Conservation (phyloP, 2,888 invertebrate species). For the Chymomyza procnemis region DNA sequence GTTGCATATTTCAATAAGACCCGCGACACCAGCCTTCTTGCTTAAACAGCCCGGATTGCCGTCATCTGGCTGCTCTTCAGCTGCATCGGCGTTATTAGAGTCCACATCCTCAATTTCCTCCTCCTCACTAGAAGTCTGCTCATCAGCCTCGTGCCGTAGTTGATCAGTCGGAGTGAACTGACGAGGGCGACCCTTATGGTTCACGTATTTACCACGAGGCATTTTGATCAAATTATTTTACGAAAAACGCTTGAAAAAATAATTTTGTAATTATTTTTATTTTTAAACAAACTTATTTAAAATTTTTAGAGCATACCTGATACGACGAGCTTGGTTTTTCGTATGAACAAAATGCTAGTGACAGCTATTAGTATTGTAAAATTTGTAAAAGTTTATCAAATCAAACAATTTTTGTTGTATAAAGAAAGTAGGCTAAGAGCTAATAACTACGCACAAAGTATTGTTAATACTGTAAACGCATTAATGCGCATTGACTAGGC, state of each 20-base stretch:
- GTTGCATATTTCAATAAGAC: constrained; percentile 41
- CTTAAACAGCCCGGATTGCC: not conserved
- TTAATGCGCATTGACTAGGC: no score
- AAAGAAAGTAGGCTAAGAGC: no score
- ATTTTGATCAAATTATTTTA: constrained; percentile 28
- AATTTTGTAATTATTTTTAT: not conserved
- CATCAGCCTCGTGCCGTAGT: constrained; percentile 23
- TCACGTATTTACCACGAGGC: constrained; percentile 40
- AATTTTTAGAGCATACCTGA: no score
- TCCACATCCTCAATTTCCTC: not conserved
- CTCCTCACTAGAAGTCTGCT: no score
- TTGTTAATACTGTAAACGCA: no score
- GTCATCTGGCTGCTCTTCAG: no score
- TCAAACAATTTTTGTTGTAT: no score
- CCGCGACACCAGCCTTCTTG: constrained; percentile 22
- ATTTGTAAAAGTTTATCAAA: no score
- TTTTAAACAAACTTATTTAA: not conserved
- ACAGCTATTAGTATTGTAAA: no score
- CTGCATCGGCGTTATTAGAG: not conserved
- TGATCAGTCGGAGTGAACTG: constrained; percentile 45
- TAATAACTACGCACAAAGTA: no score
- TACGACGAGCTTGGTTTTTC: no score
- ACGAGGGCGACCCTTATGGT: constrained; percentile 39
- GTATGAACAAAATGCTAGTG: no score
- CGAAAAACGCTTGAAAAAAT: not conserved